A percentile compares a stretch with the other conserved stretches of the same genome.
Conservation (phyloP, 2,797 vertebrate genomes). For the Malacoraja senta region DNA sequence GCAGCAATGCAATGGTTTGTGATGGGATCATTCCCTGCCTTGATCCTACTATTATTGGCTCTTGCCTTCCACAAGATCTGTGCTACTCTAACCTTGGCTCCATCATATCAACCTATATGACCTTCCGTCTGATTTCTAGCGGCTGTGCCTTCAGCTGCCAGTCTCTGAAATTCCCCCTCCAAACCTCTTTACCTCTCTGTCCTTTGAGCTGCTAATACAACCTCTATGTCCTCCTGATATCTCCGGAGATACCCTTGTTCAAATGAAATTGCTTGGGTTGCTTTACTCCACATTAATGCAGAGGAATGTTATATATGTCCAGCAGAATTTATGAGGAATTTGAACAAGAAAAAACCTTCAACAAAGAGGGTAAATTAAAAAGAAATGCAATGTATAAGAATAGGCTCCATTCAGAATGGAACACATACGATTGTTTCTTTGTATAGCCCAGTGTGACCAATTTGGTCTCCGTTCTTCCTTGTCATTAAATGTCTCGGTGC, state of each 20-base stretch:
- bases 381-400: neutral
- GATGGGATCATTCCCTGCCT: neutral
- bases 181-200: neutral
- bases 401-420: neutral
- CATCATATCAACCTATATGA: neutral
- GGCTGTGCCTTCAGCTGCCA: neutral
- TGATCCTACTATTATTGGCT: neutral
- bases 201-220: neutral
- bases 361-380: neutral
- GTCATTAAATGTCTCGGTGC: slow-evolving; percentile 42
- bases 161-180: neutral
- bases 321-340: neutral
- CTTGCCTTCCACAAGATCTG: neutral
- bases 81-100: neutral
- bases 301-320: neutral
- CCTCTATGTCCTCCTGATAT: neutral
- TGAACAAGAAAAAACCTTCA: neutral
- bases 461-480: slow-evolving; percentile 32
- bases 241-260: neutral
- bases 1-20: no score
- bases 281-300: neutral
- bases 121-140: neutral
- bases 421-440: neutral
- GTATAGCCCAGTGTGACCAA: neutral
- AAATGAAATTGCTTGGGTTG: neutral